Base-by-base conservation (phyloP, 2,888 invertebrate species). In the Leucophenga maculata region DNA sequence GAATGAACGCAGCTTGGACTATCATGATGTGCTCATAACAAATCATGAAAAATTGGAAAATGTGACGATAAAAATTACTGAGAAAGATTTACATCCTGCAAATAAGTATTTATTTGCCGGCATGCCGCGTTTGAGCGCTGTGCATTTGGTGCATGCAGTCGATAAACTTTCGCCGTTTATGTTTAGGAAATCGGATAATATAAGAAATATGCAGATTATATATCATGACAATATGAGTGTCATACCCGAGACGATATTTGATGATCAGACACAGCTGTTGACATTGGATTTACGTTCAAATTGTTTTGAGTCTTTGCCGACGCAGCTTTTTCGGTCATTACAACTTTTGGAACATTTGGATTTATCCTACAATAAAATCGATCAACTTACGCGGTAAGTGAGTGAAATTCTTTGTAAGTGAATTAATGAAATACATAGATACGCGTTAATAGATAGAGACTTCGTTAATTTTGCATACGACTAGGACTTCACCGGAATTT, bases 351-450 rank as follows among this genome's bases (percentile, higher is more conserved):
- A 89, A 77, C 88, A 84, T 50, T 87, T 95, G 26, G 90, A 92
- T 84, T 88, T 95, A 66, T 90, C 91, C 68, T 88, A 90, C 74
- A 96, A 95, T 86, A 88, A 87, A 16, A 86, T 94, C 31, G 85
- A 86, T 9, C 89, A 87, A 68, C 90, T 94, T 76, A 89, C 91
- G 68, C 89, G 90, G 92, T 92, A 87, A 88, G 91, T 92, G 87
- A 88, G 91, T 88, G 71, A 14, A 48, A 48, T n/a, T 80, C 85
- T 72, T 22, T 52, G 60, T 64, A 65, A 54, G 55, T 67, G 52
- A 69, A 68, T 69, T 68, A 62, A 69, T 70, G 13, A 46, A 50
- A 31, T 57, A n/a, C 8, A 16, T 26, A 32, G 32, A 16, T n/a
- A 31, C 14, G 18, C 22, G 22, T 46, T 48, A 32, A 69, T 26